These are phyloP conservation scores for Mormyrus iriodes DNA, from an alignment of 2,113 vertebrate genomes.

Conservation along the genomic window DNA sequence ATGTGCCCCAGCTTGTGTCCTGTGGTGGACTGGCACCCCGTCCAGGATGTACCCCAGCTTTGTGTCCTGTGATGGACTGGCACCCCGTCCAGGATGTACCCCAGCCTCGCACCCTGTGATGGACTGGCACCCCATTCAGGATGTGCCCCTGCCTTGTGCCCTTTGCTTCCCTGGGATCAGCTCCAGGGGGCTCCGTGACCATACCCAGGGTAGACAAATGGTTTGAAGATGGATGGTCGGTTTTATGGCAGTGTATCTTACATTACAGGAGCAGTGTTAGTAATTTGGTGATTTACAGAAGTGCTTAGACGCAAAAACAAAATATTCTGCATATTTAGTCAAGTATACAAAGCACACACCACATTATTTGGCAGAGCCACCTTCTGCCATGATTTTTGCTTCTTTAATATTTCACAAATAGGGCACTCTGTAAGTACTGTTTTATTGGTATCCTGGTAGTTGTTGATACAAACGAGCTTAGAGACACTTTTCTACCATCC, in stretches of 20 bases:
- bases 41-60: background rate
- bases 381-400: background rate
- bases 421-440: background rate
- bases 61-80: background rate
- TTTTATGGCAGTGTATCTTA: background rate
- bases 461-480: background rate
- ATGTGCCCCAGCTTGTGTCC: background rate
- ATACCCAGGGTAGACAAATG: background rate
- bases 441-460: background rate
- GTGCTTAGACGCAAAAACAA: background rate
- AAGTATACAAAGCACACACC: background rate
- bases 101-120: background rate
- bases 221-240: background rate
- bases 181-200: background rate
- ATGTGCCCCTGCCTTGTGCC: background rate
- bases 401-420: background rate
- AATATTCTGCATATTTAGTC: background rate
- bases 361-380: background rate
- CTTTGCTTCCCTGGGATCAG: background rate
- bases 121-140: background rate
- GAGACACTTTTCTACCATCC: background rate
- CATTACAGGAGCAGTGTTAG: background rate
- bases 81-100: background rate
- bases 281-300: background rate
- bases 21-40: background rate